Evolutionary conservation across 2,797 vertebrate genomes (phyloP), one percentile per base, ranked within the genome.

Genomic region (Myripristis murdjan): DNA sequence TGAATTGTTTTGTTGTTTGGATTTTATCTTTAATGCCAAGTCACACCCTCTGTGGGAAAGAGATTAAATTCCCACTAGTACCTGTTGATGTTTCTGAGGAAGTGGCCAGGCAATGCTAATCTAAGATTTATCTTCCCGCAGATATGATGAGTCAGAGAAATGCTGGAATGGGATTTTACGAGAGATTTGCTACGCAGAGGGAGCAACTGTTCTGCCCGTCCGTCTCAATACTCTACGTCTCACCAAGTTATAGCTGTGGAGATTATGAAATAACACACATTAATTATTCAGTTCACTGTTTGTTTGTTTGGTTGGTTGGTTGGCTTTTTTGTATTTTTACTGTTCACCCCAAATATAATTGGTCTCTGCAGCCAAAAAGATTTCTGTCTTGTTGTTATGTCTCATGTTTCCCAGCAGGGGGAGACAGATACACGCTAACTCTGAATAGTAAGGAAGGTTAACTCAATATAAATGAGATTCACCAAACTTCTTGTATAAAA

Each of bases 91-190:
- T 20, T 1, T 46, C 43, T 46, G 43, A 24, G 47, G 18, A 55
- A 1, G 31, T 4, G 20, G 14, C 35, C 8, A 9, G 16, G 26
- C 28, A n/a, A 14, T 20, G 53, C n/a, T 18, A 8, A n/a, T 55
- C n/a, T 20, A 55, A 39, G 10, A 43, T 51, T 20, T 8, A 76
- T n/a, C 65, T 75, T 73, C 44, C 57, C 18, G 35, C 93, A 99
- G 98, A 64, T 98, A 96, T 0, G 96, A 98, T 0, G 96, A 98
- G 64, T 86, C 96, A 0, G 95, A 96, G 70, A 92, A 95, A 82
- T 94, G 94, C 63, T 99, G 98, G 98, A 96, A 94, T 28, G 98
- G 98, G 0, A 95, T 99, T 23, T 92, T 99, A 20, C 87, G 97
- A 47, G 97, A 99, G 90, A 96, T 99, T 1, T 87, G 93, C 65